These are phyloP conservation scores for Lagenorhynchus albirostris DNA, from an alignment of 2,113 vertebrate genomes.

Conservation along the genomic window DNA sequence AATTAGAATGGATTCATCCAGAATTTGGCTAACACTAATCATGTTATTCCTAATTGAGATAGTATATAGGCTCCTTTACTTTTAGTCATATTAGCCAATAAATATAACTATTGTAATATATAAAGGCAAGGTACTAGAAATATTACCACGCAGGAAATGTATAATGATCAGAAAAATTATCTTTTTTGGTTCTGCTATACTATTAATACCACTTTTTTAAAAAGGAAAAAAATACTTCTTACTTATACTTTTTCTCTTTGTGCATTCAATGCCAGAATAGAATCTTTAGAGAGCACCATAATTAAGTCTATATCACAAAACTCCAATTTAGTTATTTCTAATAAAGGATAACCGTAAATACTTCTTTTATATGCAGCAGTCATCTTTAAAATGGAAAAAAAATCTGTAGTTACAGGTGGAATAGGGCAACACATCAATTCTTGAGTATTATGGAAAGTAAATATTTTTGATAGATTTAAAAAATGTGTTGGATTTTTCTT, in stretches of 20 bases:
- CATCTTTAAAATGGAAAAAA: neutral
- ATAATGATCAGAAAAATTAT: slow-evolving; percentile 40
- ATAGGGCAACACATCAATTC: neutral
- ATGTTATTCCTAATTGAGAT: slow-evolving; percentile 29
- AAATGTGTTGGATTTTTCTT: neutral
- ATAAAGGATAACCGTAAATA: neutral
- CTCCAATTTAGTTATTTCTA: neutral
- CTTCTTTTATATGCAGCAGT: neutral
- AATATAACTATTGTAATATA: neutral
- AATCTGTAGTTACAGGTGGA: neutral
- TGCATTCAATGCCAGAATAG: neutral
- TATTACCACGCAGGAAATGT: neutral
- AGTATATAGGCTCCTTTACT: neutral
- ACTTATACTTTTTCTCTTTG: neutral
- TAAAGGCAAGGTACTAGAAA: neutral
- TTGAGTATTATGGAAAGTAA: neutral
- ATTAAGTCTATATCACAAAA: neutral
- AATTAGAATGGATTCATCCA: neutral
- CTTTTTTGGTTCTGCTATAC: neutral
- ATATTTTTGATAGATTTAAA: neutral
- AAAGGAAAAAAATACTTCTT: neutral
- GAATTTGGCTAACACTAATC: neutral
- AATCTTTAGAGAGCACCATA: neutral
- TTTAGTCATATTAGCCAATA: slow-evolving; percentile 55
- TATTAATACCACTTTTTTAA: neutral